These are phyloP conservation scores for Pandemis cinnamomeana DNA, from an alignment of 2,888 invertebrate genomes.

Conservation along the genomic window DNA sequence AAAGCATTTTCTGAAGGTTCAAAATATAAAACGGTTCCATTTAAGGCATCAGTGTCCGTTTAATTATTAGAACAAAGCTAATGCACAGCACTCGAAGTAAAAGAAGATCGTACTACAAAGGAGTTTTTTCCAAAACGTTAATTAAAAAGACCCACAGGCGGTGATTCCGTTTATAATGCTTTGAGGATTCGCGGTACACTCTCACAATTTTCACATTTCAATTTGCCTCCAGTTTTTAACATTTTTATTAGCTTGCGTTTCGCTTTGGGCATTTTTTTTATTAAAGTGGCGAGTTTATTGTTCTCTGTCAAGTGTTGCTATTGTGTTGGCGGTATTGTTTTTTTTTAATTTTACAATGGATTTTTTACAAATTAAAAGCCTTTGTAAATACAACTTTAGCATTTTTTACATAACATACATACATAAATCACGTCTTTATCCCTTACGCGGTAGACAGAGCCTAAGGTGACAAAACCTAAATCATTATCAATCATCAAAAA, in stretches of 20 bases:
- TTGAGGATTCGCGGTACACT: slow-evolving; percentile 50
- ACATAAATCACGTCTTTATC: too few species aligned
- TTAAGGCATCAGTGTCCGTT: not conserved
- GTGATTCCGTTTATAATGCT: slow-evolving; percentile 59
- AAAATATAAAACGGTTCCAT: not conserved
- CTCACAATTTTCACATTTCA: slow-evolving; percentile 38
- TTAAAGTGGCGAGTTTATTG: slow-evolving; percentile 5
- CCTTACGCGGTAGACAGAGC: too few species aligned
- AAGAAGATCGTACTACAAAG: slow-evolving; percentile 41
- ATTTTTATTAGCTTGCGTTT: slow-evolving; percentile 15
- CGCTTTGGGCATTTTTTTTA: slow-evolving; percentile 12
- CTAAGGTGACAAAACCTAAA: too few species aligned
- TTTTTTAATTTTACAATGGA: not conserved
- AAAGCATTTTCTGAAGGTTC: not conserved
- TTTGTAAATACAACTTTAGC: not conserved
- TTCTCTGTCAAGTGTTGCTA: slow-evolving; percentile 1
- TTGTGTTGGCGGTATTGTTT: not conserved
- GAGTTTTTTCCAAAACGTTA: slow-evolving; percentile 55
- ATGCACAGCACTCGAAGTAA: slow-evolving; percentile 39
- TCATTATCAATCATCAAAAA: too few species aligned
- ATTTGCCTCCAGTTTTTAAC: slow-evolving; percentile 34
- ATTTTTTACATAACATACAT: too few species aligned
- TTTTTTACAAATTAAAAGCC: not conserved
- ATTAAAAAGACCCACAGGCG: slow-evolving; percentile 55
- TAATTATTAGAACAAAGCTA: slow-evolving; percentile 32